A percentile compares a stretch with the other conserved stretches of the same genome.
Conservation (phyloP, 2,888 invertebrate species). For the Cantharis nigra region DNA sequence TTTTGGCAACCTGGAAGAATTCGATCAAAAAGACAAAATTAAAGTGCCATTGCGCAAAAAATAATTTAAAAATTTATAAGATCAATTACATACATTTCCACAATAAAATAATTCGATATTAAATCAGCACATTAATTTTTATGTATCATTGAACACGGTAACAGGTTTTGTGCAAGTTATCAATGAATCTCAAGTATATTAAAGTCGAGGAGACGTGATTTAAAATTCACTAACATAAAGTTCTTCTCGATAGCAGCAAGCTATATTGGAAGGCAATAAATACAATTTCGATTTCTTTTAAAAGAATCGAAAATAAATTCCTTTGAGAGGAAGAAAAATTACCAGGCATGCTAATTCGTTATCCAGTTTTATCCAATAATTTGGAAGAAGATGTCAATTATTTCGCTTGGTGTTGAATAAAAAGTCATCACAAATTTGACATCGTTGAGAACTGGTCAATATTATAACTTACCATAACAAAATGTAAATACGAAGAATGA, state of each 20-base stretch:
- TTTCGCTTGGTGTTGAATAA: background rate
- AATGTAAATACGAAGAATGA: constrained; percentile 31
- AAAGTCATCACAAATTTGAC: background rate
- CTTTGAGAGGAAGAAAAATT: background rate
- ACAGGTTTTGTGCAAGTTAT: constrained; percentile 14
- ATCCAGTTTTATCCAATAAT: background rate
- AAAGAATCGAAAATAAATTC: background rate
- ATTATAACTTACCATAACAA: constrained; percentile 18
- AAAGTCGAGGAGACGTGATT: constrained; percentile 13
- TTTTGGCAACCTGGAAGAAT: background rate
- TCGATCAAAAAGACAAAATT: background rate
- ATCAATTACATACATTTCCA: constrained; percentile 23
- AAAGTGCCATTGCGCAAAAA: constrained; percentile 6
- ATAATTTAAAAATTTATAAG: constrained; percentile 10
- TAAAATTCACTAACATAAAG: constrained; percentile 17
- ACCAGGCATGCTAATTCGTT: background rate
- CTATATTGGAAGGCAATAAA: background rate
- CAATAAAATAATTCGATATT: constrained; percentile 25
- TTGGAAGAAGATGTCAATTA: background rate
- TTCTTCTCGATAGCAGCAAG: background rate
- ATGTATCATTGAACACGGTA: constrained; percentile 5
- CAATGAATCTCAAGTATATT: constrained; percentile 17
- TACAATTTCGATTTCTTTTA: background rate
- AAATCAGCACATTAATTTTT: constrained; percentile 24
- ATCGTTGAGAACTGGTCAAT: constrained; percentile 14